Evolutionary conservation across 2,888 invertebrate genomes (phyloP).

Genomic region (Tiphia femorata): DNA sequence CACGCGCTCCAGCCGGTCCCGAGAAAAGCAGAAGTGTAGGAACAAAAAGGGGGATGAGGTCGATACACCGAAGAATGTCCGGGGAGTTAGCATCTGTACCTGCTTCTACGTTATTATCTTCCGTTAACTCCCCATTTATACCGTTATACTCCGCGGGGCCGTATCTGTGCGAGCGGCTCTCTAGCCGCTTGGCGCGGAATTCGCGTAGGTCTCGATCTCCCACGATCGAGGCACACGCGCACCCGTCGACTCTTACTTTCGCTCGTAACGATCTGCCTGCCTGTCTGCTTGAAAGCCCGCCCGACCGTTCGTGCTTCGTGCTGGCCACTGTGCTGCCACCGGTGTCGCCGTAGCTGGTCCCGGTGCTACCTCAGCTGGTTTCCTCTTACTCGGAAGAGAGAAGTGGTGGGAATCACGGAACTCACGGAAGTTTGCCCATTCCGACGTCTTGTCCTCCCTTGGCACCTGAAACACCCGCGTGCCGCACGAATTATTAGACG

Average conservation of each 20-base stretch:
- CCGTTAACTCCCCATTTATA: conserved; percentile 41
- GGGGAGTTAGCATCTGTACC: conserved; percentile 21
- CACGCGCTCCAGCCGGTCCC: too few species aligned
- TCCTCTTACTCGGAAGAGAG: too few species aligned
- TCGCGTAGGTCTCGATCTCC: conserved; percentile 47
- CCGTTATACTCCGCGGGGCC: conserved; percentile 37
- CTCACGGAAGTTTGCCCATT: too few species aligned
- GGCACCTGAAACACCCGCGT: too few species aligned
- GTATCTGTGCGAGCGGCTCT: conserved; percentile 24
- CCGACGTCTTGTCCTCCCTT: too few species aligned
- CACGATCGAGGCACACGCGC: conserved; percentile 38
- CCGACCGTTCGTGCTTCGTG: too few species aligned
- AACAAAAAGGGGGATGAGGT: neutral
- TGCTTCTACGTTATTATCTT: conserved; percentile 43
- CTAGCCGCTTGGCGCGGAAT: conserved; percentile 27
- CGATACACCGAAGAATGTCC: conserved; percentile 1
- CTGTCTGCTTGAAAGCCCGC: too few species aligned
- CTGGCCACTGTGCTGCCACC: too few species aligned
- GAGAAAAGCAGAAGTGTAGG: neutral
- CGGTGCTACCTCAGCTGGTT: neutral
- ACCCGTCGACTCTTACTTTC: conserved; percentile 40
- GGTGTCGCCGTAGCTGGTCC: too few species aligned
- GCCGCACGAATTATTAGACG: too few species aligned
- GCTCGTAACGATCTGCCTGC: conserved; percentile 20
- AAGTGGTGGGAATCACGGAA: too few species aligned